These are phyloP conservation scores for Sinocyclocheilus anshuiensis DNA, from an alignment of 2,113 vertebrate genomes.

Conservation along the genomic window DNA sequence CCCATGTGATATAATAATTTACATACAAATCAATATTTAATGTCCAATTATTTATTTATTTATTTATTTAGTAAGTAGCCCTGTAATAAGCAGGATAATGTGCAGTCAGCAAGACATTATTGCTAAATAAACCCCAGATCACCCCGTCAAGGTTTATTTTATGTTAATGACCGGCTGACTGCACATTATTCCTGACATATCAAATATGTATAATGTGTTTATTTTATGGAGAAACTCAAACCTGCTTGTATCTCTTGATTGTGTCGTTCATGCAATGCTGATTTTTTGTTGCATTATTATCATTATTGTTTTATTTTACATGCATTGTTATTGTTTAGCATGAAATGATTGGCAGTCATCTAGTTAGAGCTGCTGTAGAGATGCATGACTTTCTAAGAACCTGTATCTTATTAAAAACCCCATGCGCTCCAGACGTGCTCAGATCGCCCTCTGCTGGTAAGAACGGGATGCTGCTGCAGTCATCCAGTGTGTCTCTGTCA, in stretches of 20 bases:
- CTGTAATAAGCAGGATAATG: not conserved
- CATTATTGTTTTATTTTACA: not conserved
- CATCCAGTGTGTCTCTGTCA: constrained; percentile 56
- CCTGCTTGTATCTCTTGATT: not conserved
- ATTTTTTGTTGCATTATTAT: not conserved
- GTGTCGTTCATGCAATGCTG: too few species aligned
- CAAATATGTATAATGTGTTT: not conserved
- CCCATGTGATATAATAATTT: not conserved
- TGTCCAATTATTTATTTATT: not conserved
- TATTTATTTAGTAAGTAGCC: not conserved
- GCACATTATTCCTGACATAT: not conserved
- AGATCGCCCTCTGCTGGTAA: constrained; percentile 78
- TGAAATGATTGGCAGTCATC: not conserved
- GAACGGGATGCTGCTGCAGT: constrained; percentile 66
- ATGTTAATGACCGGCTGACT: not conserved
- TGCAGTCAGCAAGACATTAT: not conserved
- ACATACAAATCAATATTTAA: not conserved
- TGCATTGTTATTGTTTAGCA: not conserved
- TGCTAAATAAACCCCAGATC: not conserved
- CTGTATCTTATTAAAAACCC: constrained; percentile 67
- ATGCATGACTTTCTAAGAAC: constrained; percentile 32
- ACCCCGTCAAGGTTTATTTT: not conserved
- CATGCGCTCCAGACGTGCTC: constrained; percentile 75
- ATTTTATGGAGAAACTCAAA: not conserved
- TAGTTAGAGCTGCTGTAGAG: not conserved